Evolutionary conservation across 2,888 invertebrate genomes (phyloP).

Genomic region (Anarsia innoxiella): DNA sequence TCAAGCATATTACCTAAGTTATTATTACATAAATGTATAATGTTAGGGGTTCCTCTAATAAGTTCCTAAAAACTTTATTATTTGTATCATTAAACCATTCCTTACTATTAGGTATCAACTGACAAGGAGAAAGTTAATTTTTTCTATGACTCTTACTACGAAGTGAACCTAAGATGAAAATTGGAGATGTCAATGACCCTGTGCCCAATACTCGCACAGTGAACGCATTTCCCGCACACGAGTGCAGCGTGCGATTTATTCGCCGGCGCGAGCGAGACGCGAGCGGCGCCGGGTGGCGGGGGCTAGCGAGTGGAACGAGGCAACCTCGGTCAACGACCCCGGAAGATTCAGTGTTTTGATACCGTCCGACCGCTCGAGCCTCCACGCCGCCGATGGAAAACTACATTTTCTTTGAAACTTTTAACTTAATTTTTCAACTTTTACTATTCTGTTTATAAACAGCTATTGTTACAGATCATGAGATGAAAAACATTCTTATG

Average conservation of each 20-base stretch:
- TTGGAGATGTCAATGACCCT: constrained; percentile 65
- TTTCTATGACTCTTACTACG: not conserved
- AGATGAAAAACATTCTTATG: no score
- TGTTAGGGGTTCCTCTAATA: no score
- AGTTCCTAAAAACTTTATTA: no score
- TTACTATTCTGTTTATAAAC: no score
- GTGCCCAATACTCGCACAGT: constrained; percentile 66
- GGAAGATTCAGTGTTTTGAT: constrained; percentile 75
- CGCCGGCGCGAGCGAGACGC: constrained; percentile 32
- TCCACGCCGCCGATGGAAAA: constrained; percentile 61
- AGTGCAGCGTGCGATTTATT: constrained; percentile 55
- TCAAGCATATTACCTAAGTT: no score
- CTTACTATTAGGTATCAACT: no score
- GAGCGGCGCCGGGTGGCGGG: constrained; percentile 36
- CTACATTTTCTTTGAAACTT: constrained; percentile 71
- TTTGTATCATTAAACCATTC: no score
- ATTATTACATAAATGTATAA: no score
- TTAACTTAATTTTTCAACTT: no score
- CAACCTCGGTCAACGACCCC: constrained; percentile 65
- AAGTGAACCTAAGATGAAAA: constrained; percentile 38
- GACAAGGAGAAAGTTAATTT: no score
- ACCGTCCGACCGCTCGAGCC: constrained; percentile 66
- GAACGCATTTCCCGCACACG: constrained; percentile 67
- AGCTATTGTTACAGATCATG: no score
- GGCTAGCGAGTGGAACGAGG: constrained; percentile 44